Evolutionary conservation across 2,797 vertebrate species (phyloP).

Genomic region (Iguana delicatissima): DNA sequence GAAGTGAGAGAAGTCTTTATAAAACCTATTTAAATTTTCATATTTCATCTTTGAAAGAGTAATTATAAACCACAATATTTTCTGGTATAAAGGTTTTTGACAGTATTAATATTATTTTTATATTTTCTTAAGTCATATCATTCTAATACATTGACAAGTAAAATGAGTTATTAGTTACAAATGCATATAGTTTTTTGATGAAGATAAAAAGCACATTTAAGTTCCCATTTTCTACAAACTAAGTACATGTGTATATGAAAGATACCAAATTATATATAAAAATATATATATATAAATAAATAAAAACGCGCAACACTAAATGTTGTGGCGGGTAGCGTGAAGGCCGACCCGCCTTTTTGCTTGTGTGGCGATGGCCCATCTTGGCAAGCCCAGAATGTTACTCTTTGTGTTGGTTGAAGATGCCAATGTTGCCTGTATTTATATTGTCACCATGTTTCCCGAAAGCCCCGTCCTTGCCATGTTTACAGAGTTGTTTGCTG

Average conservation of each 20-base stretch:
- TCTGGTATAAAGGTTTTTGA: constrained; percentile 97
- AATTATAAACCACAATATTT: constrained; percentile 93
- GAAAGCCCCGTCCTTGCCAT: constrained; percentile 94
- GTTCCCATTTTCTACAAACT: constrained; percentile 87
- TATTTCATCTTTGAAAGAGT: constrained; percentile 90
- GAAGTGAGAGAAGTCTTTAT: constrained; percentile 87
- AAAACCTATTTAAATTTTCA: constrained; percentile 87
- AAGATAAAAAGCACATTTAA: constrained; percentile 90
- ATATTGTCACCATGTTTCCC: constrained; percentile 90
- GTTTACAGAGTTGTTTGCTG: constrained; percentile 99
- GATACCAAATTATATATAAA: constrained; percentile 93
- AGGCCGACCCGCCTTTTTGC: constrained; percentile 79
- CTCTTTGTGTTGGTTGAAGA: constrained; percentile 93
- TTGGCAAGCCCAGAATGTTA: constrained; percentile 89
- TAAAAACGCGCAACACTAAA: constrained; percentile 87
- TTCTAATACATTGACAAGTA: constrained; percentile 95
- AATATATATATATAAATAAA: constrained; percentile 47
- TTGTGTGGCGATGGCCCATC: constrained; percentile 88
- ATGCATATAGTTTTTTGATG: constrained; percentile 81
- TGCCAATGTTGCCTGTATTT: constrained; percentile 97
- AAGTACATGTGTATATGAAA: constrained; percentile 91
- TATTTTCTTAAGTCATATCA: constrained; percentile 99
- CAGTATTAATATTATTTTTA: constrained; percentile 99
- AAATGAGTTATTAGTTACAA: constrained; percentile 91
- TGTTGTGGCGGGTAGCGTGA: constrained; percentile 78